Percentiles rank a stretch among this genome's conserved stretches.
Conservation (phyloP, 2,888 invertebrate species). For the Limnephilus auricula region DNA sequence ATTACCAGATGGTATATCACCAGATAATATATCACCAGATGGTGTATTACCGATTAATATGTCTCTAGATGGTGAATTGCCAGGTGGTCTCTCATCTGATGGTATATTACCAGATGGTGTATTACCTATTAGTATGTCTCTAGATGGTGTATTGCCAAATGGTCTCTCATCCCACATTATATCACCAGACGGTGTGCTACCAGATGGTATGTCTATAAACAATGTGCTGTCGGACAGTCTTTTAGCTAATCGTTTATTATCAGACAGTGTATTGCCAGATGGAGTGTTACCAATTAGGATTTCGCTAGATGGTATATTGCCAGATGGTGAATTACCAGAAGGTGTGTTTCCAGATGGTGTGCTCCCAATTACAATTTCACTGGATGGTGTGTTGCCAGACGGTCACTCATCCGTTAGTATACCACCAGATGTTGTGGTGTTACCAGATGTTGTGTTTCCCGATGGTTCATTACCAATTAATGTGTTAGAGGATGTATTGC, state of each 20-base stretch:
- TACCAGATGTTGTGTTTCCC: too few species aligned
- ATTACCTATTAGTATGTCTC: neutral
- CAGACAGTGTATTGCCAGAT: neutral
- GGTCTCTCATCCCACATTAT: too few species aligned
- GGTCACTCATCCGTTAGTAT: too few species aligned
- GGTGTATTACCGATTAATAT: too few species aligned
- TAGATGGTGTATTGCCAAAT: neutral
- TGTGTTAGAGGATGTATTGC: too few species aligned
- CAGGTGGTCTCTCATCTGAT: neutral
- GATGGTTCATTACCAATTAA: too few species aligned
- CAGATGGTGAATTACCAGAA: neutral
- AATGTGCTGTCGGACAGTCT: neutral
- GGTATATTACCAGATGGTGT: neutral
- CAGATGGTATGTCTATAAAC: neutral
- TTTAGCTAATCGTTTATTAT: too few species aligned
- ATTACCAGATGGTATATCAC: neutral
- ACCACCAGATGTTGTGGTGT: too few species aligned
- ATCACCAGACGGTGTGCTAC: too few species aligned
- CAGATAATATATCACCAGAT: neutral
- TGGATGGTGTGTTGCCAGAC: too few species aligned
- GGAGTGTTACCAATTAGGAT: neutral
- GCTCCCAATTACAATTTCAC: too few species aligned
- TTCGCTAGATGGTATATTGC: neutral
- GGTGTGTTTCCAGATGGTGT: too few species aligned
- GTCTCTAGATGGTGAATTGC: neutral